Base-by-base conservation (phyloP, 2,888 invertebrate species). In the Drosophila tripunctata region DNA sequence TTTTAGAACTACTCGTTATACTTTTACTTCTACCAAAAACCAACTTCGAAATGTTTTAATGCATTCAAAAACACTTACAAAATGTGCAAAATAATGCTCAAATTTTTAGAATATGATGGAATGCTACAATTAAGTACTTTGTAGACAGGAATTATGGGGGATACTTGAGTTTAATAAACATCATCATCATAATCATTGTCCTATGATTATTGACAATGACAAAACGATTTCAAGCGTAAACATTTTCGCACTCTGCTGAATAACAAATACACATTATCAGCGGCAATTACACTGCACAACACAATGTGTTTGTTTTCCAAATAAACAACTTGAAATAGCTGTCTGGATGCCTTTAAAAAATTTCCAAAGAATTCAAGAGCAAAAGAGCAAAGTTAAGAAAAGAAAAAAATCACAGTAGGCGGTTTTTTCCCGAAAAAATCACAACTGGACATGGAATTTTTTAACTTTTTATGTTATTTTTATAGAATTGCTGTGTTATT, bases 171-270 rank as follows among this genome's bases (percentile, higher is more conserved):
- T 17, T 36, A 48, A 36, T 36, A 24, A 36, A 36, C 48, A 36
- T 10, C n/a, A n/a, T n/a, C n/a, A n/a, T n/a, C n/a, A n/a, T n/a
- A n/a, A 27, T 50, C 17, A 8, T 17, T 36, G 17, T 48, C 24
- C 48, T 50, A 17, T 50, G 24, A 36, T 50, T 50, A 50, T 15
- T 36, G 48, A 36, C 36, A 50, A 50, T 50, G 48, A 50, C 48
- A 50, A 50, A n/a, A 50, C 17, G 24, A 17, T 17, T 50, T 36
- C 14, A 4, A 36, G 24, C 24, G 36, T 27, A 50, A 50, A 50
- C 17, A 50, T 36, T 50, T 50, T 48, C 27, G 35, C 35, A 24
- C 36, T 12, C n/a, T 12, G 24, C 4, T 36, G 48, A 50, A 36
- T 17, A 50, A 22, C 48, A 50, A 27, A n/a, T 17, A 27, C 14